Evolutionary conservation across 2,113 vertebrate species (phyloP).

Genomic region (Osmerus mordax): DNA sequence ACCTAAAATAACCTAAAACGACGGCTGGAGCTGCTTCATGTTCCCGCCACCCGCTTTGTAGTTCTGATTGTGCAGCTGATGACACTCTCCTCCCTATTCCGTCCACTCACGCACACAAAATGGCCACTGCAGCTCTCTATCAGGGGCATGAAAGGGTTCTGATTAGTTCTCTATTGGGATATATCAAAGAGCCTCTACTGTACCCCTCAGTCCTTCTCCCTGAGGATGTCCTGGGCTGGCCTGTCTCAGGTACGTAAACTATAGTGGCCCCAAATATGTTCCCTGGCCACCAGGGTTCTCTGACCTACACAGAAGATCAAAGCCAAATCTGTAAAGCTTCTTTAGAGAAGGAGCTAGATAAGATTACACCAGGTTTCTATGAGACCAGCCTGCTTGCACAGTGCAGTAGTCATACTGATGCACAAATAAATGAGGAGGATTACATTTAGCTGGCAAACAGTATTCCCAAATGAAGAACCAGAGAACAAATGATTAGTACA

Average conservation of each 20-base stretch:
- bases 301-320: not conserved
- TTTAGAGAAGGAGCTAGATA: not conserved
- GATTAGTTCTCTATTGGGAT: not conserved
- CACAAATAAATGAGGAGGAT: constrained; percentile 25
- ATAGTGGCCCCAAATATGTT: no score
- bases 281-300: no score
- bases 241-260: no score
- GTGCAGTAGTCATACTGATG: constrained; percentile 11
- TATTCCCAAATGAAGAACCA: constrained; percentile 29
- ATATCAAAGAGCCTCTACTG: constrained; percentile 11
- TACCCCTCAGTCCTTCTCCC: not conserved
- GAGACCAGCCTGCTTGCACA: not conserved
- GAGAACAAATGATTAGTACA: constrained; percentile 40
- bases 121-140: constrained; percentile 5
- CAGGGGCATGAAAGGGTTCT: constrained; percentile 19
- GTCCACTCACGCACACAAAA: constrained; percentile 9
- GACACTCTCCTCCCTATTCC: constrained; percentile 25
- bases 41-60: not conserved
- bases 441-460: constrained; percentile 18
- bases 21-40: not conserved
- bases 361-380: no score
- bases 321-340: not conserved
- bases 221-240: no score
- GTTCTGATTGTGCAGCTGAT: constrained; percentile 14
- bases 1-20: constrained; percentile 2